These are phyloP conservation scores for Megalurothrips usitatus DNA, from an alignment of 2,888 invertebrate genomes.

Conservation along the genomic window DNA sequence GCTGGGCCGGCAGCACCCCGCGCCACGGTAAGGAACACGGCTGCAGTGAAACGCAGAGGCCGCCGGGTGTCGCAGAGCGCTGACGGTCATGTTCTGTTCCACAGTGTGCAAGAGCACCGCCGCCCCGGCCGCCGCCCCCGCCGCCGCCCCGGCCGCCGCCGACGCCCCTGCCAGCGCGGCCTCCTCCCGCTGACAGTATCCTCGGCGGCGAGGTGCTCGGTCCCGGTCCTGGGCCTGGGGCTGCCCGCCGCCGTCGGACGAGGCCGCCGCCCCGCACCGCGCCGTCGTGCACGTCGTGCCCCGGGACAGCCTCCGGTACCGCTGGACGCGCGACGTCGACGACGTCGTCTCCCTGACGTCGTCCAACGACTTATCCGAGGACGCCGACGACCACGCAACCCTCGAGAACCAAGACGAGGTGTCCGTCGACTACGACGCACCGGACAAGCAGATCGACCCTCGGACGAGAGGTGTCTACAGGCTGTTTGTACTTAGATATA, in stretches of 20 bases:
- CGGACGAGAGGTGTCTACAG: no score
- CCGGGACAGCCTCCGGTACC: not conserved
- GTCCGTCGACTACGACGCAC: no score
- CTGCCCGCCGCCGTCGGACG: not conserved
- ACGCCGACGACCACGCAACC: not conserved
- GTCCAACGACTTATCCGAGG: not conserved
- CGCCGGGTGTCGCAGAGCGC: not conserved
- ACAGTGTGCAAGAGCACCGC: not conserved
- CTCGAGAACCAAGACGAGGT: not conserved
- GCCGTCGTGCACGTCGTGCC: not conserved
- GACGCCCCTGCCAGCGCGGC: not conserved
- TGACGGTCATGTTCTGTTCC: no score
- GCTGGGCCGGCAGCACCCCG: constrained; percentile 37
- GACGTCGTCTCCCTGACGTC: not conserved
- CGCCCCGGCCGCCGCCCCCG: not conserved
- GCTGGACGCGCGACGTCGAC: not conserved
- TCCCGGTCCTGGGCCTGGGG: not conserved
- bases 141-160: not conserved
- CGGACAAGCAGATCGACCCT: no score
- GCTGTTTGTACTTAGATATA: no score
- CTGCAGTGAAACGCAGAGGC: no score
- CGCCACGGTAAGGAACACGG: not conserved
- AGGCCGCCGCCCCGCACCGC: not conserved
- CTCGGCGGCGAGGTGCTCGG: not conserved
- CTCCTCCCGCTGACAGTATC: not conserved